A percentile compares a stretch with the other conserved stretches of the same genome.
Conservation (phyloP, 2,888 invertebrate species). For the Ichneumoninae sp. region DNA sequence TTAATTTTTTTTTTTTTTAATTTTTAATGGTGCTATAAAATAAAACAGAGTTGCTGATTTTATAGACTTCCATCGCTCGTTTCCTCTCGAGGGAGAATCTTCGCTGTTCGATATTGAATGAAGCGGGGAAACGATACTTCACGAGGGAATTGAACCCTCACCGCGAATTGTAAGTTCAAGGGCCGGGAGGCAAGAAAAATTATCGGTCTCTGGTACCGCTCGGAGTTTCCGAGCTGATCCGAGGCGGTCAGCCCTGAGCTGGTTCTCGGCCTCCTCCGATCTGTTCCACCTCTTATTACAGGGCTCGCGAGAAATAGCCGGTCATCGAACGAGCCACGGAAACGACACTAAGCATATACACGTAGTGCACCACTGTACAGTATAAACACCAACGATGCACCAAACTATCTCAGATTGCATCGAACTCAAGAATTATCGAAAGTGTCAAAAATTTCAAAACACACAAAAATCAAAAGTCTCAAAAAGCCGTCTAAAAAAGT, state of each 20-base stretch:
- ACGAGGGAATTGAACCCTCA: slow-evolving; percentile 35
- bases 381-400: background rate
- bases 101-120: slow-evolving; percentile 5
- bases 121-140: slow-evolving; percentile 43
- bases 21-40: too few relatives aligned
- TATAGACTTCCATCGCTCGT: background rate
- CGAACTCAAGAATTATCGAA: background rate
- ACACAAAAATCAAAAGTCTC: too few relatives aligned
- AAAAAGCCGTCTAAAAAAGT: too few relatives aligned
- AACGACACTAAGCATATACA: slow-evolving; percentile 16
- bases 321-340: slow-evolving; percentile 20
- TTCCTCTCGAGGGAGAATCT: background rate
- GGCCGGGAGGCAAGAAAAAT: slow-evolving; percentile 53
- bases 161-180: slow-evolving; percentile 59
- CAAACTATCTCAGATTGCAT: background rate
- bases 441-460: background rate
- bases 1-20: too few relatives aligned
- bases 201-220: slow-evolving; percentile 42
- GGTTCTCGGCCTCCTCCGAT: slow-evolving; percentile 46
- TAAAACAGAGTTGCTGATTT: background rate
- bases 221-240: slow-evolving; percentile 31
- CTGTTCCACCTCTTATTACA: slow-evolving; percentile 50
- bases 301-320: slow-evolving; percentile 20
- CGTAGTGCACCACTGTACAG: background rate
- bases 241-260: slow-evolving; percentile 25